These are phyloP conservation scores for Drosophila kambysellisi DNA, from an alignment of 2,888 invertebrate species.

Conservation along the genomic window DNA sequence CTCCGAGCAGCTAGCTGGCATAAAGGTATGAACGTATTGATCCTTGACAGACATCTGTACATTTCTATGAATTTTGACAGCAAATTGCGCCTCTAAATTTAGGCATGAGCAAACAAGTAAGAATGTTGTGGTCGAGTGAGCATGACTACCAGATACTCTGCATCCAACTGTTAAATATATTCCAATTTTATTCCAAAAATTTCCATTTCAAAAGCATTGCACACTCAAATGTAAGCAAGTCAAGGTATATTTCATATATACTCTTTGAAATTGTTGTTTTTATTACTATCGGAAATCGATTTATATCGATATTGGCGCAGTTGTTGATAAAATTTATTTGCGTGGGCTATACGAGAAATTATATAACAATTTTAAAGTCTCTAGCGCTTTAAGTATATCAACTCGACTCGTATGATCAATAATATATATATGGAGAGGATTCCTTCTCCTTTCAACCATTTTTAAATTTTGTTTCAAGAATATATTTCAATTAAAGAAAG, in stretches of 20 bases:
- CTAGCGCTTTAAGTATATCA: background rate
- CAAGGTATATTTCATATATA: too few relatives aligned
- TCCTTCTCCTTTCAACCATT: background rate
- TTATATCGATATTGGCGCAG: background rate
- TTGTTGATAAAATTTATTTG: background rate
- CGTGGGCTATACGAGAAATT: rapidly evolving
- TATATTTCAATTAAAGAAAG: background rate
- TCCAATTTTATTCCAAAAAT: background rate
- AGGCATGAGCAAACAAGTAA: background rate
- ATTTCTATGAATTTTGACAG: conserved; percentile 3
- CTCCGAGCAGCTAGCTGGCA: conserved; percentile 27
- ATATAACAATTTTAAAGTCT: background rate
- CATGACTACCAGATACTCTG: background rate
- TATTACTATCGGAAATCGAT: background rate
- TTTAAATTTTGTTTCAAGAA: background rate
- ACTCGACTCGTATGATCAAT: background rate
- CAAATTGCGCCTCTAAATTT: conserved; percentile 2
- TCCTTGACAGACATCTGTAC: conserved; percentile 15
- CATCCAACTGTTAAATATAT: background rate
- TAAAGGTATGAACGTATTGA: conserved; percentile 9
- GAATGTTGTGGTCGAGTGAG: background rate
- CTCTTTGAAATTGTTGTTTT: background rate
- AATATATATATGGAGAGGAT: background rate
- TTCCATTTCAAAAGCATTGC: background rate
- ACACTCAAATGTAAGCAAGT: background rate